Base-by-base conservation (phyloP, 2,797 vertebrate genomes). In the Discoglossus pictus region DNA sequence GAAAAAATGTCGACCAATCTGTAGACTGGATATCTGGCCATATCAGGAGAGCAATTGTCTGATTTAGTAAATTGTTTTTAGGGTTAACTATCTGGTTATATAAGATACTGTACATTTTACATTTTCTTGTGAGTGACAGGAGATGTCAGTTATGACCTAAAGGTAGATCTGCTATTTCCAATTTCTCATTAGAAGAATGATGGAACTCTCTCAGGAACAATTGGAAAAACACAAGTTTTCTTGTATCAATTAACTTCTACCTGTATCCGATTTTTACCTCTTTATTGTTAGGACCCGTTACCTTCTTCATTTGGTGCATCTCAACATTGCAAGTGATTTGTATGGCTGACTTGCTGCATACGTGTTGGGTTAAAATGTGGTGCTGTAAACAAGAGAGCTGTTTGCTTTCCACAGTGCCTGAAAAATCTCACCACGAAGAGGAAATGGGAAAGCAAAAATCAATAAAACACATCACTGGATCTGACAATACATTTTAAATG, bases 51-150 rank as follows among this genome's bases (percentile, higher is more conserved):
- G 74, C 71, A 78, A 77, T 67, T 74, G 27, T 8, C 8, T 74
- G 65, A 63, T 74, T 56, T 78, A 76, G 75, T 78, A 76, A 83
- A 52, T 67, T 16, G 56, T 77, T 31, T 76, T 67, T 86, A 82
- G 78, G 83, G 85, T 80, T 82, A 83, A 76, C 27, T 31, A 12
- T 12, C 20, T 47, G 4, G 2, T 47, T 36, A 18, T 11, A 13
- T 47, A 7, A 20, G 18, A 9, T 24, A 47, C 12, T 6, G 6
- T 36, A 2, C 2, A 36, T n/a, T n/a, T n/a, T n/a, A n/a, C n/a
- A n/a, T n/a, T 7, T 47, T 11, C 44, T 10, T 47, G 11, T 47
- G 13, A 6, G 2, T 50, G 23, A 25, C 21, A 50, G 3, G 27
- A 7, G 24, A 50, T n/a, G n/a, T n/a, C 20, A 24, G 11, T 24